A percentile compares a stretch with the other conserved stretches of the same genome.
Conservation (phyloP, 2,888 invertebrate genomes). For the Lasioglossum pauxillum region DNA sequence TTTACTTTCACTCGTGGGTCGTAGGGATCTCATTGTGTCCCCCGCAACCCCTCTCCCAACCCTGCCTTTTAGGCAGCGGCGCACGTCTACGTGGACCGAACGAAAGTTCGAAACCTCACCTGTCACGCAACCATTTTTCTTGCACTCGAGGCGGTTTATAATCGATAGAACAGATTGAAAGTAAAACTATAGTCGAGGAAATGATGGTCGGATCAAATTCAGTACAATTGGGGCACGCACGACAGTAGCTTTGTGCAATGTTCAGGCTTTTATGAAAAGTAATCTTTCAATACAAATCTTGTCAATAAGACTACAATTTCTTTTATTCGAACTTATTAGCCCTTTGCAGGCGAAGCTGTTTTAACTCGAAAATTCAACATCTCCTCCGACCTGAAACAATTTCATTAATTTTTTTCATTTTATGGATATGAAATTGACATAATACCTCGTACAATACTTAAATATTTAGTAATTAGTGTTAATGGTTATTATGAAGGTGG, state of each 20-base stretch:
- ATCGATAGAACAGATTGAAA: not conserved
- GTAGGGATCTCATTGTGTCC: constrained; percentile 44
- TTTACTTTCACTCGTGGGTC: constrained; percentile 73
- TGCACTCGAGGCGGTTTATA: not conserved
- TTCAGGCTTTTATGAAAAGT: not conserved
- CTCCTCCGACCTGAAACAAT: too few relatives aligned
- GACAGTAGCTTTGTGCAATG: too few relatives aligned
- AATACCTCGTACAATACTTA: too few relatives aligned
- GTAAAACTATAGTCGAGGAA: not conserved
- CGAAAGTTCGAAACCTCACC: not conserved
- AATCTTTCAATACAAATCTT: not conserved
- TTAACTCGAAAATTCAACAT: too few relatives aligned
- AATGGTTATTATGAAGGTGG: not conserved
- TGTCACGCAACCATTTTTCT: too few relatives aligned
- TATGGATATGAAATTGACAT: too few relatives aligned
- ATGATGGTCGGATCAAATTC: too few relatives aligned
- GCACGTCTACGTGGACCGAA: not conserved
- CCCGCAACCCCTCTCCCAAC: not conserved
- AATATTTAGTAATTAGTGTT: too few relatives aligned
- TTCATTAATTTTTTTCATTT: too few relatives aligned
- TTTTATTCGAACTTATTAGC: not conserved
- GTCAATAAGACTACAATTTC: not conserved
- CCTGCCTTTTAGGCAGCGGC: not conserved
- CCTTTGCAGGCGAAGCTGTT: too few relatives aligned
- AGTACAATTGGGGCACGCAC: not conserved